phyloP scores from a whole-genome alignment of 2,888 invertebrate genomes.

The Allolobophora icterica region DNA sequence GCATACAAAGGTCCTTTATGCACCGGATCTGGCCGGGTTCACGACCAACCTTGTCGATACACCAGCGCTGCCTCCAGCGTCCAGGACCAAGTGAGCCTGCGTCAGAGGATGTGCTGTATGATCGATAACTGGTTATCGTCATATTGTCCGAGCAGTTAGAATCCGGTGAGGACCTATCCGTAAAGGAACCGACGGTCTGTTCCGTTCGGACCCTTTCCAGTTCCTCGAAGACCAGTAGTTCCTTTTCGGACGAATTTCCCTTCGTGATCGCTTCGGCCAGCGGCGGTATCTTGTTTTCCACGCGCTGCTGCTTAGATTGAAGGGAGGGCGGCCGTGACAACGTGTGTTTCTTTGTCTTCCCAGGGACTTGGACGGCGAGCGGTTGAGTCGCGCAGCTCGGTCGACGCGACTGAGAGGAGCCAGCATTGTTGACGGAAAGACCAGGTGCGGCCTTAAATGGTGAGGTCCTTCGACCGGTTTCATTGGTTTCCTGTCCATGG shows the following conservation, averaged over 20 bases:
- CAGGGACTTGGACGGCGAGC: neutral
- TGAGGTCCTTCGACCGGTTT: neutral
- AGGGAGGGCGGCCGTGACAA: neutral
- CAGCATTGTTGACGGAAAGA: neutral
- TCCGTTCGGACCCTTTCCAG: neutral
- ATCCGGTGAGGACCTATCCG: neutral
- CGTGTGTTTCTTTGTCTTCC: neutral
- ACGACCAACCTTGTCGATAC: neutral
- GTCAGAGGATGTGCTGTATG: neutral
- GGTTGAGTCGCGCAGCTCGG: neutral
- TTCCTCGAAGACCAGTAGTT: neutral
- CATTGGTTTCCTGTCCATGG: neutral
- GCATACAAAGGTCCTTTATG: neutral
- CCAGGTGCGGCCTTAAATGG: neutral
- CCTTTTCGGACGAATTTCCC: neutral
- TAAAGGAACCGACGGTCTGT: neutral
- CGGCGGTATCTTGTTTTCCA: neutral
- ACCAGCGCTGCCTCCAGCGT: neutral
- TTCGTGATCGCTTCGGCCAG: neutral
- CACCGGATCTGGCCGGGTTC: neutral
- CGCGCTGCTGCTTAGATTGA: neutral
- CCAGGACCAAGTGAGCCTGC: neutral
- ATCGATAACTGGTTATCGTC: neutral
- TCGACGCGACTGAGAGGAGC: neutral
- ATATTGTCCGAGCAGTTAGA: neutral